Conservation (phyloP, 2,113 vertebrate genomes). For the Oreochromis niloticus region DNA sequence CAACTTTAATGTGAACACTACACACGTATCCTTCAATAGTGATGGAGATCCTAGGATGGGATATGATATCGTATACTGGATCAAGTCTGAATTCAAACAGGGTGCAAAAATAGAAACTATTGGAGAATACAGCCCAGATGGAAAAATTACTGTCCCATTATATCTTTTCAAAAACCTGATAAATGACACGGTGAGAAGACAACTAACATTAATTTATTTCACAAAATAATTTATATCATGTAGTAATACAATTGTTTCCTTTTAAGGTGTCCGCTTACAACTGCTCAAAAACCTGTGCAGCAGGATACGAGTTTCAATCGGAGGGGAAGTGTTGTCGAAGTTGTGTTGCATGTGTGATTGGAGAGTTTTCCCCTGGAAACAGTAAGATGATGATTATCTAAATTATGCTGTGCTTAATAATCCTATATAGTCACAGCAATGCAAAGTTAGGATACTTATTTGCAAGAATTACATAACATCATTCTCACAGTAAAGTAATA, state of each 20-base stretch:
- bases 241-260: not conserved
- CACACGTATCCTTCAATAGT: slow-evolving; percentile 5
- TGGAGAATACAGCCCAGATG: slow-evolving; percentile 24
- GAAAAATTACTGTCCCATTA: not conserved
- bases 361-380: not conserved
- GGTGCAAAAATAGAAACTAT: not conserved
- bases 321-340: not conserved
- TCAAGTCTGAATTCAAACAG: not conserved
- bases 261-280: slow-evolving; percentile 7
- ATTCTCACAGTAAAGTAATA: not conserved
- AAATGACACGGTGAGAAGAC: not conserved
- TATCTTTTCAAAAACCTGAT: not conserved
- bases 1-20: slow-evolving; percentile 20
- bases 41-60: slow-evolving; percentile 36
- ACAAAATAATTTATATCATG: not conserved
- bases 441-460: not conserved
- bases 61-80: slow-evolving; percentile 49
- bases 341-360: slow-evolving; percentile 11
- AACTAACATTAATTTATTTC: not conserved
- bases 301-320: slow-evolving; percentile 10
- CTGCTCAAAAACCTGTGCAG: slow-evolving; percentile 46
- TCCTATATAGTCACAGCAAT: too few species aligned
- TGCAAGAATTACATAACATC: not conserved
- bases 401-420: not conserved
- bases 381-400: not conserved